These are phyloP conservation scores for Drosophila siamana DNA, from an alignment of 2,888 invertebrate genomes.

Conservation along the genomic window DNA sequence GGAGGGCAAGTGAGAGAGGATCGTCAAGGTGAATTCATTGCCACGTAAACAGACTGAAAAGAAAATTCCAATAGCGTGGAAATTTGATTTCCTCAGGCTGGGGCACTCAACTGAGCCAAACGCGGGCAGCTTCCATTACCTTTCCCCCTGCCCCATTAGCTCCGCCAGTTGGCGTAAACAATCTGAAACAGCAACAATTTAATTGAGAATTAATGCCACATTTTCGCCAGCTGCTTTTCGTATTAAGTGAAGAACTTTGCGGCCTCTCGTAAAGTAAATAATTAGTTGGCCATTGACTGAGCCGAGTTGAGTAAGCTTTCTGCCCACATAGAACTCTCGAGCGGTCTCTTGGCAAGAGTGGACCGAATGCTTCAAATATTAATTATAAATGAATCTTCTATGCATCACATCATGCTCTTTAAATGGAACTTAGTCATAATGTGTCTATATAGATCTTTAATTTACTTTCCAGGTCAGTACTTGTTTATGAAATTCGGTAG, in stretches of 20 bases:
- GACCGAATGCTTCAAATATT: background rate
- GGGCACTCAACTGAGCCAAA: conserved; percentile 29
- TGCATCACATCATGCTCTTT: background rate
- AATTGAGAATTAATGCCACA: conserved; percentile 47
- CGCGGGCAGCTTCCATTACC: conserved; percentile 6
- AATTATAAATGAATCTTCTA: background rate
- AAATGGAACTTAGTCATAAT: background rate
- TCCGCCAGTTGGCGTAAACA: conserved; percentile 12
- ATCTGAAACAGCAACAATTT: conserved; percentile 30
- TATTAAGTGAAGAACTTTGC: conserved; percentile 32
- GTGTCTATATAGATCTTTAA: background rate
- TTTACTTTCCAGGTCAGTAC: background rate
- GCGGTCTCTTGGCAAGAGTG: too few relatives aligned
- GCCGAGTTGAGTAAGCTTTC: background rate
- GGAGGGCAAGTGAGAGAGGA: background rate
- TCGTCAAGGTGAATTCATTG: conserved; percentile 36
- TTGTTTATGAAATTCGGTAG: background rate
- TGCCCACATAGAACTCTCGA: background rate
- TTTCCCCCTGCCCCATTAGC: background rate
- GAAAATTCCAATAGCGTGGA: conserved; percentile 14
- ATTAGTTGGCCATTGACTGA: conserved; percentile 26
- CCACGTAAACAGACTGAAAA: conserved; percentile 24
- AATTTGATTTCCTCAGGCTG: conserved; percentile 30
- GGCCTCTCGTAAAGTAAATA: conserved; percentile 27
- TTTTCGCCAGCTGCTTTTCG: conserved; percentile 37